phyloP scores from a whole-genome alignment of 2,888 invertebrate species.

The Eledone cirrhosa region DNA sequence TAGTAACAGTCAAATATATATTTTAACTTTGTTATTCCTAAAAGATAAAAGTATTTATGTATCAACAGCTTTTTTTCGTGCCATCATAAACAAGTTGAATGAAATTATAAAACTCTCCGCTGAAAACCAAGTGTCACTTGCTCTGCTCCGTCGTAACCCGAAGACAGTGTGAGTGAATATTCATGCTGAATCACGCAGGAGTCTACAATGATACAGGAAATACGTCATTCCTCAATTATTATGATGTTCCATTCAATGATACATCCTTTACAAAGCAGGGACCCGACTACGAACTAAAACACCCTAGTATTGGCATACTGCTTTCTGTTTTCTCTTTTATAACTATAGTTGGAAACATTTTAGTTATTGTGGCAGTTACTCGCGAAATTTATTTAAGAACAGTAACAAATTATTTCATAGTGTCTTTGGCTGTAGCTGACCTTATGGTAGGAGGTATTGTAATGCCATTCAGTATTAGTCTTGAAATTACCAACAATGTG shows the following conservation, averaged over 20 bases:
- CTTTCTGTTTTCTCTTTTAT: constrained; percentile 87
- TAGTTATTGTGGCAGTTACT: constrained; percentile 92
- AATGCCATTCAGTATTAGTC: constrained; percentile 82
- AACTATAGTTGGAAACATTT: constrained; percentile 92
- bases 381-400: constrained; percentile 93
- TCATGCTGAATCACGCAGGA: constrained; percentile 25
- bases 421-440: constrained; percentile 95
- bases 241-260: constrained; percentile 23
- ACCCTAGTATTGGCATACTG: constrained; percentile 73
- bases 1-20: too few relatives aligned
- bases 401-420: constrained; percentile 97
- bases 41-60: too few relatives aligned
- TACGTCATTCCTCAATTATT: not conserved
- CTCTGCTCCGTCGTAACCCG: too few relatives aligned
- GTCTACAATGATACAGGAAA: constrained; percentile 18
- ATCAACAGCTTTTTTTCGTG: not conserved
- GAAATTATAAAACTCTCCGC: constrained; percentile 9
- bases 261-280: constrained; percentile 28
- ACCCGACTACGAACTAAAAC: constrained; percentile 37
- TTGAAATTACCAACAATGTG: constrained; percentile 57
- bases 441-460: constrained; percentile 95
- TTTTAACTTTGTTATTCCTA: too few relatives aligned
- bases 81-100: constrained; percentile 1
- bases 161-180: not conserved
- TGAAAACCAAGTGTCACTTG: constrained; percentile 8